Percentiles rank a stretch among this genome's conserved stretches.
These are phyloP conservation scores for Macrocentrus cingulum DNA, from an alignment of 1,140 invertebrate species.

Conservation along the genomic window DNA sequence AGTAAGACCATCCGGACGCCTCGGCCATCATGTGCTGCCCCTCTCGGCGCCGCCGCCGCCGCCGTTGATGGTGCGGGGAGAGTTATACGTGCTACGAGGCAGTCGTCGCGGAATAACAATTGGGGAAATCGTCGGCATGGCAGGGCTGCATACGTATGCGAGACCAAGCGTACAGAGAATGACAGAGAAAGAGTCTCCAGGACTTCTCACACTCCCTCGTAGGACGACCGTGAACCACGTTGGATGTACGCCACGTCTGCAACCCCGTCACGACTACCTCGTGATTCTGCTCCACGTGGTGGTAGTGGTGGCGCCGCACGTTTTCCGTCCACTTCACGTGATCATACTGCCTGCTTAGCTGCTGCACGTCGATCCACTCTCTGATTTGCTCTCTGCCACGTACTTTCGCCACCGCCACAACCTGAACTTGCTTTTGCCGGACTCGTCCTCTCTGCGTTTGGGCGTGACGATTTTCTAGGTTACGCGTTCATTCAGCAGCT, in stretches of 20 bases:
- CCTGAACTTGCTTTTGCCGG: constrained; percentile 7
- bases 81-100: constrained; percentile 27
- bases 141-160: constrained; percentile 29
- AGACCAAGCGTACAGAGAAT: constrained; percentile 6
- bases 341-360: constrained; percentile 5
- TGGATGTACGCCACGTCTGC: constrained; percentile 25
- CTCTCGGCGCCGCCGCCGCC: not conserved
- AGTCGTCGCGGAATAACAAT: constrained; percentile 41
- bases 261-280: constrained; percentile 36
- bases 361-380: constrained; percentile 6
- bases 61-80: constrained; percentile 5
- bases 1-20: constrained; percentile 1
- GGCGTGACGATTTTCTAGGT: constrained; percentile 34
- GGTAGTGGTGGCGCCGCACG: constrained; percentile 30
- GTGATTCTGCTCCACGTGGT: constrained; percentile 27
- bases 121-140: constrained; percentile 31
- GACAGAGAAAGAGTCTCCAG: constrained; percentile 19
- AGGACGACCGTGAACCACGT: constrained; percentile 29
- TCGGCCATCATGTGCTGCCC: not conserved
- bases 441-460: constrained; percentile 13
- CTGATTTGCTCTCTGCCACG: not conserved
- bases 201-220: constrained; percentile 7
- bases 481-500: constrained; percentile 35
- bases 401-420: not conserved
- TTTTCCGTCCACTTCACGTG: constrained; percentile 28